Evolutionary conservation across 2,797 vertebrate genomes (phyloP), one percentile per base, ranked within the genome.

Genomic region (Myripristis jacobus): DNA sequence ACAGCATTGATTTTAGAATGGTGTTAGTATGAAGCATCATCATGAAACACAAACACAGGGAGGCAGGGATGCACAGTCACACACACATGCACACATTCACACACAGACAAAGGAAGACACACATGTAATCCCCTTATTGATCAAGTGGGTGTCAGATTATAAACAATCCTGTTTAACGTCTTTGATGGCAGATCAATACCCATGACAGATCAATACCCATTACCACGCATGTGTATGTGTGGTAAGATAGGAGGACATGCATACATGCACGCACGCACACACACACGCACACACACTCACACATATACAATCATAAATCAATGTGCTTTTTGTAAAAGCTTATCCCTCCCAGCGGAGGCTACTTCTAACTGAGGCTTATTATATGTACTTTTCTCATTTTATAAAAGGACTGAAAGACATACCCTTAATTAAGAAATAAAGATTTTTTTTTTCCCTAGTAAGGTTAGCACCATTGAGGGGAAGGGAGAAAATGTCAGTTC

Each of bases 341-440:
- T 53, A 18, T 41, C 25, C 50, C 73, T 64, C 44, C 16, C 21
- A 21, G 27, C 64, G 29, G 58, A 56, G 15, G 29, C 19, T 53
- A 24, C 52, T 48, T 56, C 43, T 46, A 29, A 60, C 64, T 59
- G 65, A 69, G 44, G 52, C n/a, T n/a, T n/a, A 7, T 22, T 21
- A 15, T 25, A 13, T 50, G 38, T 50, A 36, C 12, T 36, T 72
- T 31, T 38, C 11, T 54, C 24, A 57, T 43, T 64, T 16, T 48
- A 56, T 18, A 46, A 63, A 77, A 56, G 46, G 52, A 53, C 31
- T 46, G 21, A 70, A 64, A 63, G 24, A 51, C 12, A 51, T 13
- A 24, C 1, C 34, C 34, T 81, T 79, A 72, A 83, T 66, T 73
- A 65, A 29, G 24, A 31, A 71, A 63, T 41, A 16, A 46, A 38